Base-by-base conservation (phyloP, 2,888 invertebrate species). In the Tiphia femorata region DNA sequence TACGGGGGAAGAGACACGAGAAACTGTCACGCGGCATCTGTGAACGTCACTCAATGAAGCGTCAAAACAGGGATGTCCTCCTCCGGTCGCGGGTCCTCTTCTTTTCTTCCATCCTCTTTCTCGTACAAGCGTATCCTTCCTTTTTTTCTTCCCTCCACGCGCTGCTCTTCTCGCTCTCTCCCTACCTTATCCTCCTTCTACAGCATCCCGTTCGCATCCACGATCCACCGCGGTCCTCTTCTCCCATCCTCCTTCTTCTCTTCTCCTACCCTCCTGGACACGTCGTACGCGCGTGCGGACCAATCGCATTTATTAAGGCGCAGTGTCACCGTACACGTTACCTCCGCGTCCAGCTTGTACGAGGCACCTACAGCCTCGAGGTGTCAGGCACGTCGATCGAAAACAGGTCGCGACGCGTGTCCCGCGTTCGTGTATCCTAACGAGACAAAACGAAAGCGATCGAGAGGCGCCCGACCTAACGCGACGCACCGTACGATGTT, bases 1-100 rank as follows among this genome's bases (percentile, higher is more conserved):
- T 66, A 67, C 60, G 59, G 65, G 67, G 44, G 51, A 55, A 56
- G 53, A 54, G 67, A 73, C 70, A 71, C 58, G 69, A 66, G 67
- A 64, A 65, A 70, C 70, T 75, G 76, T 76, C 75, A 70, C 55
- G 66, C 62, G 58, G 65, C 59, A 72, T 72, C 58, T 64, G 58
- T 59, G 67, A 67, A 62, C 62, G 70, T 76, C 70, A 70, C 65
- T 70, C 73, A 67, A 56, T 64, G 70, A 64, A 69, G 68, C 67
- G 69, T 73, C 76, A 73, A 75, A 76, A 73, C 67, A 75, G 67
- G 65, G 59, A 65, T 67, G 57, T 59, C 59, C 60, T 58, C 23
- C 50, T 59, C 30, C 52, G 29, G 14, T 41, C 47, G 37, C 37
- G 16, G 20, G 19, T 44, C n/a, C 23, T 41, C 12, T 27, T 35